Evolutionary conservation across 2,113 vertebrate species (phyloP), one percentile per base, ranked within the genome.

Genomic region (Numida meleagris): DNA sequence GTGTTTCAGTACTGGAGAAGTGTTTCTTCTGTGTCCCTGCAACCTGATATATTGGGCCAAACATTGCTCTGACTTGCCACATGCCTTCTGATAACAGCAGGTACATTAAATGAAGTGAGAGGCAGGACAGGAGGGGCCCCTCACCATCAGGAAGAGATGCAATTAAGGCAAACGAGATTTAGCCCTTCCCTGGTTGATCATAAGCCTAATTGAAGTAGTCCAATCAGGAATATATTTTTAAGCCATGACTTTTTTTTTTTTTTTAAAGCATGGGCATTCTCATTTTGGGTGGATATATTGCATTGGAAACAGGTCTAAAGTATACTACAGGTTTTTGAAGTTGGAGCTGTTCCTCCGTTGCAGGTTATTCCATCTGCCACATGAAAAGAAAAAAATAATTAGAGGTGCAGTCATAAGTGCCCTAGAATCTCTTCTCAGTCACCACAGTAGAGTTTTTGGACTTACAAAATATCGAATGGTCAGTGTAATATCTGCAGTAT

Each of bases 281-380:
- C 34, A 87, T 70, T 90, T 87, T 42, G 34, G 10, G 51, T 82
- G 42, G 21, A 63, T 82, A 29, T 55, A 36, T 38, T 45, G 15
- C 11, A 24, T 9, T 27, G 2, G 23, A 17, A 62, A 3, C 10
- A 46, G 4, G 5, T 80, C 96, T 97, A 98, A 86, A 98, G 96
- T 87, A 98, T 95, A 84, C 88, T 96, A 89, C 98, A 98, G 63
- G 97, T 98, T 10, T 97, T 96, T 53, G 98, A 98, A 84, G 95
- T 84, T 87, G 98, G 93, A 58, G 96, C 84, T 16, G 94, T 96
- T 96, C 94, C 97, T 25, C 98, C 97, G 0, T 97, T 98, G 90
- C 97, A 97, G 6, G 96, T 89, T 77, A 97, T 95, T 43, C 84
- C 96, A 80, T 94, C 96, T 57, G 36, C 93, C 96, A 75, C 40